phyloP scores from a whole-genome alignment of 2,113 vertebrate genomes.

The Recurvirostra avosetta region DNA sequence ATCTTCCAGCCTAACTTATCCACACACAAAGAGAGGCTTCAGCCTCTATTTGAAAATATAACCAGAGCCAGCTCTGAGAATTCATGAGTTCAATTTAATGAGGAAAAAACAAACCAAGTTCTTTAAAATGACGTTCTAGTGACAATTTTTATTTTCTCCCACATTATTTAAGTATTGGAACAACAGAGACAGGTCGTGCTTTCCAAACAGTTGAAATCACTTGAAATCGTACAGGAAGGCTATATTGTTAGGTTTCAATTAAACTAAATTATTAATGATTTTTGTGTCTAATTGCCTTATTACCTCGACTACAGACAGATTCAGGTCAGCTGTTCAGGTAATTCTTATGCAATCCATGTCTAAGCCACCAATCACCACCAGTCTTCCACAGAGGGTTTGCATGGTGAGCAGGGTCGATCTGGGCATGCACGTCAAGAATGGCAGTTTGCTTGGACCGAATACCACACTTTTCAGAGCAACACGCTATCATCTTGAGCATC shows the following conservation, averaged over 20 bases:
- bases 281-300: conserved; percentile 35
- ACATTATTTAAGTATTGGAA: background rate
- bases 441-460: background rate
- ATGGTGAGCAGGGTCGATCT: background rate
- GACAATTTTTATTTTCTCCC: background rate
- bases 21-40: background rate
- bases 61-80: background rate
- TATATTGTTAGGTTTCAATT: conserved; percentile 23
- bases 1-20: background rate
- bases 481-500: background rate
- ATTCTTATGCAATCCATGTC: background rate
- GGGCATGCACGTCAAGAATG: background rate
- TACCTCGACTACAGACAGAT: background rate
- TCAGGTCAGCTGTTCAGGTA: background rate
- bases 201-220: conserved; percentile 15
- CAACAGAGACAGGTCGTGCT: background rate
- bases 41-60: background rate
- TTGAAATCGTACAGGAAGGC: background rate
- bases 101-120: background rate
- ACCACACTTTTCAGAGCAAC: background rate
- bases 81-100: background rate
- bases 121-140: background rate
- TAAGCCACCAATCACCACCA: background rate
- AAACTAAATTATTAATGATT: conserved; percentile 53
- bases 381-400: background rate